Conservation (phyloP, 2,888 invertebrate genomes). For the Pecten maximus region DNA sequence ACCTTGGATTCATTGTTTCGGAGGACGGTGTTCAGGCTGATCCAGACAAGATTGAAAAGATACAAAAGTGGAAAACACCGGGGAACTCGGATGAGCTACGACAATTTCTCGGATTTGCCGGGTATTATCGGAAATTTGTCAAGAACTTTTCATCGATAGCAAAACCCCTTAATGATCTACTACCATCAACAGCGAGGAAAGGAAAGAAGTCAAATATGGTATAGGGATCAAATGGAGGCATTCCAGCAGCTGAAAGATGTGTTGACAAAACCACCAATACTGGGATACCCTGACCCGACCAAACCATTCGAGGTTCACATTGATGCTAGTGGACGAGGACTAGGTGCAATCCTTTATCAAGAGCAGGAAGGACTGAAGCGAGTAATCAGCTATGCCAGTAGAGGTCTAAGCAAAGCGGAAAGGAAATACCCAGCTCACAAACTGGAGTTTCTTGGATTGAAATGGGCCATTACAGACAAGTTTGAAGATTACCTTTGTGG, state of each 20-base stretch:
- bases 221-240: conserved; percentile 35
- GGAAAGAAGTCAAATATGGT: conserved; percentile 44
- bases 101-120: too few relatives aligned
- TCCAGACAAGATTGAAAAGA: too few relatives aligned
- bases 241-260: conserved; percentile 49
- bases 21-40: conserved; percentile 53
- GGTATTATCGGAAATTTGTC: too few relatives aligned
- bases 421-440: conserved; percentile 55
- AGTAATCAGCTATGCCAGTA: conserved; percentile 59
- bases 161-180: too few relatives aligned
- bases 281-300: conserved; percentile 52
- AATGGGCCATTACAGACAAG: conserved; percentile 57
- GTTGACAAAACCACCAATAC: conserved; percentile 51
- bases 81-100: too few relatives aligned
- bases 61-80: too few relatives aligned
- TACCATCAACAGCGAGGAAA: conserved; percentile 30
- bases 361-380: conserved; percentile 44
- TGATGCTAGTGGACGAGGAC: conserved; percentile 50
- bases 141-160: too few relatives aligned
- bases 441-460: conserved; percentile 55
- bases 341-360: conserved; percentile 57
- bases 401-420: conserved; percentile 52
- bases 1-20: conserved; percentile 55
- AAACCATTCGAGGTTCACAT: conserved; percentile 57
- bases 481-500: conserved; percentile 54